Base-by-base conservation (phyloP, 2,888 invertebrate species). In the Napeogenes inachia region DNA sequence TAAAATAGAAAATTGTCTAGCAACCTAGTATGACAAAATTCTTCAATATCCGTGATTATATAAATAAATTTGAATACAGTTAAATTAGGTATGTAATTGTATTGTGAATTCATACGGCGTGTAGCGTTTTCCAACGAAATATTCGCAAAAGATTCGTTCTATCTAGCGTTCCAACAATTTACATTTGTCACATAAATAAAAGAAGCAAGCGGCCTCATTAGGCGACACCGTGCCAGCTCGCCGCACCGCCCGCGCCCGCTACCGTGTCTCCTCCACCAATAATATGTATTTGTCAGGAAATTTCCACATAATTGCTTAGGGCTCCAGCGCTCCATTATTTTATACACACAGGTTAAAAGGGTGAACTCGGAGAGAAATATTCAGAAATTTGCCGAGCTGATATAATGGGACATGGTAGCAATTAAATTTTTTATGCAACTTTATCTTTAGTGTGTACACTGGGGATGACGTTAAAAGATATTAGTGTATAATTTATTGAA, bases 151-250 rank as follows among this genome's bases (percentile, higher is more conserved):
- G 78, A 84, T 81, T 82, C 77, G 77, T 77, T 73, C 63, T 68
- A 68, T 73, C 68, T 69, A 63, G 70, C 65, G 71, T 69, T 62
- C 75, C 73, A 78, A 78, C 80, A 82, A 85, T 87, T 85, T 85
- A 80, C 83, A 87, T 87, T 86, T 84, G 84, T 85, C 85, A 82
- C 82, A 84, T 87, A 86, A 87, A 87, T 87, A 87, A 85, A 85
- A 84, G 84, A 80, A 82, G 82, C 84, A 79, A 82, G 80, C 75
- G 78, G 73, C 76, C 85, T 87, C 87, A 87, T 87, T 87, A 86
- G 84, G 80, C 78, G 78, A 77, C 77, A 76, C 72, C 69, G 72
- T 72, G 74, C 68, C 71, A 67, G 72, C 74, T 70, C 71, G 72
- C 67, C 65, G 69, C 69, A 61, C 70, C 68, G 59, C 59, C 68